Evolutionary conservation across 2,888 invertebrate genomes (phyloP).

Genomic region (Drosophila histrio): DNA sequence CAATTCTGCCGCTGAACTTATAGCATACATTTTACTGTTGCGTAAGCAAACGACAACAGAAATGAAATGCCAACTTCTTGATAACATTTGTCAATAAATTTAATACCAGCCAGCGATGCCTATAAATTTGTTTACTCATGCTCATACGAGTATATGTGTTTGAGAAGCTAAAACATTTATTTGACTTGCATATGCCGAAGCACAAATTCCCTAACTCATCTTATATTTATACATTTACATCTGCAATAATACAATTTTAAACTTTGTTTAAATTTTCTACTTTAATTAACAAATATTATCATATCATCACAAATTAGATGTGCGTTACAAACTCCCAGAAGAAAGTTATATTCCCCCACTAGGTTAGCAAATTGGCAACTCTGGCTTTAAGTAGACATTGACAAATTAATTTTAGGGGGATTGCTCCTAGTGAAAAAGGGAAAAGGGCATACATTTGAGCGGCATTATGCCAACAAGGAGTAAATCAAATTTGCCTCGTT

Average conservation of each 20-base stretch:
- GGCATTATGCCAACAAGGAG: conserved; percentile 68
- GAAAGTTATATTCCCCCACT: background rate
- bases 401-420: conserved; percentile 70
- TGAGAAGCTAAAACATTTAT: conserved; percentile 27
- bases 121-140: conserved; percentile 49
- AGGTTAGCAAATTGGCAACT: conserved; percentile 43
- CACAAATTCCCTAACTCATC: background rate
- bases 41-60: conserved; percentile 71
- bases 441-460: conserved; percentile 45
- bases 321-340: conserved; percentile 27
- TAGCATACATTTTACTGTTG: conserved; percentile 72
- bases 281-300: background rate
- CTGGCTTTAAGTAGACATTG: conserved; percentile 75
- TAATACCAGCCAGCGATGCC: conserved; percentile 63
- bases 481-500: conserved; percentile 75
- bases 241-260: background rate
- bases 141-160: background rate
- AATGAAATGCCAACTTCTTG: conserved; percentile 74
- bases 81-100: conserved; percentile 79
- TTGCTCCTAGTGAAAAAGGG: conserved; percentile 15
- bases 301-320: background rate
- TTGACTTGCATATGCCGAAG: conserved; percentile 10
- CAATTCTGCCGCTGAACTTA: conserved; percentile 59
- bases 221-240: background rate
- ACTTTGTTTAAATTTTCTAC: background rate